Base-by-base conservation (phyloP, 1,140 invertebrate species). In the Scaptomyza hsui region DNA sequence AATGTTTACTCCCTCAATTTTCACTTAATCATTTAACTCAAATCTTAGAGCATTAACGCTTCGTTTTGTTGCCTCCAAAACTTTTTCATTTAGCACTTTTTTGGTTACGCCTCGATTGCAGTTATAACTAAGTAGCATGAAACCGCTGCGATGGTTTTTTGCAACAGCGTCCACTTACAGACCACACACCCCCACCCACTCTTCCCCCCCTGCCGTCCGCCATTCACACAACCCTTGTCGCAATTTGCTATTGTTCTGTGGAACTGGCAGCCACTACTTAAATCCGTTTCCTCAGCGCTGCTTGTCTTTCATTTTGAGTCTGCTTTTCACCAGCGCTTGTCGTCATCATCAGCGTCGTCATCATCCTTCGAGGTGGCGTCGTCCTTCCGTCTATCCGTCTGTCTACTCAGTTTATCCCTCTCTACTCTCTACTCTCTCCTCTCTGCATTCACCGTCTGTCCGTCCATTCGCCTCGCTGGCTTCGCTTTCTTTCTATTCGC, bases 401-500 rank as follows among this genome's bases (percentile, higher is more conserved):
- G n/a, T 51, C 35, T 44, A 12, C 6, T 52, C 35, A 39, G 61
- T 61, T 26, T 55, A 24, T 62, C 48, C 59, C 7, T 37, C 12
- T n/a, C 7, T n/a, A 37, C n/a, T n/a, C 60, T 24, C n/a, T n/a
- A n/a, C 24, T 24, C 59, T 53, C 35, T 55, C n/a, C 47, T 49
- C 26, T 19, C 44, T 57, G 39, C 32, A 6, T 24, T 24, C 24
- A 24, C 9, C 15, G 24, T 32, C 41, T 7, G 37, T 53, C 53
- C 55, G 39, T 21, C 29, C 32, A 49, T 61, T 53, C 56, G 49
- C 49, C 29, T 49, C 32, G 52, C 57, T 70, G 71, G 71, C 57
- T 63, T 79, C 67, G 75, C 72, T 83, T 83, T 80, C 80, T 86
- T 85, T 80, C 74, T 86, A 86, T 85, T 85, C 81, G 81, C 81